Base-by-base conservation (phyloP, 2,113 vertebrate species). In the Pelobates fuscus region DNA sequence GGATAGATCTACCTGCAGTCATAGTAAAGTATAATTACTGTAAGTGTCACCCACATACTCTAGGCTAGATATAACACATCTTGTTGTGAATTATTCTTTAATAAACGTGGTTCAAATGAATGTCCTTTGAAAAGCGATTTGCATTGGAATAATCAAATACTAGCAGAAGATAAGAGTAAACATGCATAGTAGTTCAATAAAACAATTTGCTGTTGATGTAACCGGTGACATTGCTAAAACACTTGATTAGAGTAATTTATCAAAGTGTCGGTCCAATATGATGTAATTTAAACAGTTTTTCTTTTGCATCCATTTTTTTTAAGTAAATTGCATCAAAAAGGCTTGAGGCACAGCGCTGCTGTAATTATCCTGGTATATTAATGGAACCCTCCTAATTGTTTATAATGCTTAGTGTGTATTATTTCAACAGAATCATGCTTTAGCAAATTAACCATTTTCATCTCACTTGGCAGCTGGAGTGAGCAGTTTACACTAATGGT, bases 181-280 rank as follows among this genome's bases (percentile, higher is more conserved):
- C 20, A 23, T 7, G n/a, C 2, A 29, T 37, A 20, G 6, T 37
- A 63, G 29, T 18, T 17, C 15, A 37, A 29, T 37, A 32, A 63
- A 63, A 37, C 29, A 41, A 37, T 63, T 63, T 63, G n/a, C 29
- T 63, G 18, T 32, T 63, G 29, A 63, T 63, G 29, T 32, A 32
- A 32, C 30, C 29, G 8, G 18, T 8, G 15, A 20, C 29, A 30
- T 32, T 63, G 60, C 29, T 63, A 30, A 30, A 63, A 37, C n/a
- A 21, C 15, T 63, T 63, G 30, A 63, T 63, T 63, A 63, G 15
- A 63, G 60, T 63, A 6, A 63, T 63, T 37, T 37, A 63, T 63
- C 10, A 32, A 37, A 63, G 27, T 63, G 30, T 8, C 30, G 11
- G 20, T 7, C n/a, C 20, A 63, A 63, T 32, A 41, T 27, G 29